Evolutionary conservation across 2,797 vertebrate genomes (phyloP).

Genomic region (Picus viridis): DNA sequence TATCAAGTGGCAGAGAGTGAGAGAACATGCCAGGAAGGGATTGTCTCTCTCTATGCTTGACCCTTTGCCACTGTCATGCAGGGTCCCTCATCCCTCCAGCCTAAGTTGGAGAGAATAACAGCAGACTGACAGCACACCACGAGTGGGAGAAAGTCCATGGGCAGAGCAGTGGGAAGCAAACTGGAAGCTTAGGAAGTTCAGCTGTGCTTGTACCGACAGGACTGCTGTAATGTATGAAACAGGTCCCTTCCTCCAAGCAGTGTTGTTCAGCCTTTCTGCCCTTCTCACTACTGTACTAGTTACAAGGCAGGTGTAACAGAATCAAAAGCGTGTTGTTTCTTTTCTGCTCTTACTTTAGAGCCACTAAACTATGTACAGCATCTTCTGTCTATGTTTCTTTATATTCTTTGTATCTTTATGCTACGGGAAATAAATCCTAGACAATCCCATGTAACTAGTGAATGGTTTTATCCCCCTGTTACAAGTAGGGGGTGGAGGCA

Average conservation of each 20-base stretch:
- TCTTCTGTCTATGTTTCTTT: background rate
- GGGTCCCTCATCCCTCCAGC: background rate
- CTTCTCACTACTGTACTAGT: background rate
- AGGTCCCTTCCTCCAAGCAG: background rate
- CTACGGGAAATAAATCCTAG: background rate
- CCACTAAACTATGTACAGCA: background rate
- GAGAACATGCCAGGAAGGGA: background rate
- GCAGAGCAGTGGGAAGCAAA: background rate
- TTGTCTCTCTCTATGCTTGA: background rate
- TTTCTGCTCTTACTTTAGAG: background rate
- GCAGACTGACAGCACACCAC: accelerated
- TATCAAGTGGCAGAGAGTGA: background rate
- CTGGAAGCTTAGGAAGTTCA: background rate
- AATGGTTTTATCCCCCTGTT: background rate
- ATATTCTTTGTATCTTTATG: too few species aligned
- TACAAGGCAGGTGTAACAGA: background rate
- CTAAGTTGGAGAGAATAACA: background rate
- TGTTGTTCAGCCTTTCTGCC: background rate
- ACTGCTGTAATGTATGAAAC: background rate
- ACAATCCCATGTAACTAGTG: background rate
- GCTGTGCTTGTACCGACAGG: background rate
- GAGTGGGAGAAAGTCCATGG: background rate
- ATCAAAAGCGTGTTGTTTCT: background rate
- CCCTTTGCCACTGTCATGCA: background rate
- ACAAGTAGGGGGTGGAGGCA: background rate